Evolutionary conservation across 2,888 invertebrate species (phyloP).

Genomic region (Parascotia fuliginaria): DNA sequence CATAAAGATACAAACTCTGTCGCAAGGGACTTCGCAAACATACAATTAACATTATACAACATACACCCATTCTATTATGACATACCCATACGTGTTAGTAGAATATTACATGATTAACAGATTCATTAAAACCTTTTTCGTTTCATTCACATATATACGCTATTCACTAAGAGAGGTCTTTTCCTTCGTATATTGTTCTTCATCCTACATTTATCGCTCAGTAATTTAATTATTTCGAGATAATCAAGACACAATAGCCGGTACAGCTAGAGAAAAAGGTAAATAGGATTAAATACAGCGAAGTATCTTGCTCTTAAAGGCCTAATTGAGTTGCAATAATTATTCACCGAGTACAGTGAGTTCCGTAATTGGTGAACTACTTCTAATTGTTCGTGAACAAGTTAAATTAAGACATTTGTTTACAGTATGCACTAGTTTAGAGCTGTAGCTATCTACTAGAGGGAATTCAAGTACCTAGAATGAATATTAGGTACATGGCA

Average conservation of each 20-base stretch:
- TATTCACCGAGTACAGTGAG: constrained; percentile 27
- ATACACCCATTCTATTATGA: too few relatives aligned
- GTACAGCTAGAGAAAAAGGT: constrained; percentile 17
- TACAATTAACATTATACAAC: too few relatives aligned
- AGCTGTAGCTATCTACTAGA: background rate
- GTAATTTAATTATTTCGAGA: constrained; percentile 43
- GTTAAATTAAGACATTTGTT: constrained; percentile 3
- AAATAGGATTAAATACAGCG: constrained; percentile 34
- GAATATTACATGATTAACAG: too few relatives aligned
- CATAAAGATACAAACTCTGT: too few relatives aligned
- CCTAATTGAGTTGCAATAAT: constrained; percentile 39
- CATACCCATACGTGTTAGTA: too few relatives aligned
- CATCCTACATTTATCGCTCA: constrained; percentile 37
- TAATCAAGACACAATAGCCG: constrained; percentile 37
- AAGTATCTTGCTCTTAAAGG: constrained; percentile 34
- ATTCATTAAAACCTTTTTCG: background rate
- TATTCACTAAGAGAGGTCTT: constrained; percentile 8
- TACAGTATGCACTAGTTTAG: background rate
- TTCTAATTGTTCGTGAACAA: constrained; percentile 22
- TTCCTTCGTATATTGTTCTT: constrained; percentile 28
- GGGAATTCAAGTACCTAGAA: background rate
- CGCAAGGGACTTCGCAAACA: too few relatives aligned
- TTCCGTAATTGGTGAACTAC: constrained; percentile 24
- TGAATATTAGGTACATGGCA: too few relatives aligned
- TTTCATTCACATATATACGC: background rate